These are phyloP conservation scores for Dendrocopos noguchii DNA, from an alignment of 2,113 vertebrate genomes.

Conservation along the genomic window DNA sequence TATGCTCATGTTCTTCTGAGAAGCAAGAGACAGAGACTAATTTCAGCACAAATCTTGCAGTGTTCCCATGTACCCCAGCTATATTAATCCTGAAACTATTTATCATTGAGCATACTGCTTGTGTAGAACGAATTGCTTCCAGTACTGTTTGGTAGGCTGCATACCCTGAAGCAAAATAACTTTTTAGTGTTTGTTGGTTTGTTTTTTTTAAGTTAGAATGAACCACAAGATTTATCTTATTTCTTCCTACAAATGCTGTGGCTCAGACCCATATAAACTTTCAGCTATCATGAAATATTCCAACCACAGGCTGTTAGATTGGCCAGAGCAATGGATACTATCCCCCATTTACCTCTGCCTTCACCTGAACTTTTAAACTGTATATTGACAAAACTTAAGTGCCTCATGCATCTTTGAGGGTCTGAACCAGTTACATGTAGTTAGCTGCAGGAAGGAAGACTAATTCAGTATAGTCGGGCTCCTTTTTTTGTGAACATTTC, in stretches of 20 bases:
- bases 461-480: neutral
- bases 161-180: neutral
- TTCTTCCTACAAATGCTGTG: neutral
- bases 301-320: neutral
- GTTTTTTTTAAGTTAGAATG: neutral
- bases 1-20: neutral
- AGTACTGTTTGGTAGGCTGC: neutral
- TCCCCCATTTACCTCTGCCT: neutral
- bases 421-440: neutral
- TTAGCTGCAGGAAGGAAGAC: neutral
- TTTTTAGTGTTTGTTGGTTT: neutral
- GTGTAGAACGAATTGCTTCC: neutral
- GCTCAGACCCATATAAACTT: neutral
- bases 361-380: neutral
- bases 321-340: neutral
- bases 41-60: neutral
- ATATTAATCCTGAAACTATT: constrained; percentile 23
- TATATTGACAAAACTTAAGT: neutral
- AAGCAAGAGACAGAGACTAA: neutral
- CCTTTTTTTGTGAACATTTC: neutral
- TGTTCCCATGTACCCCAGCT: neutral
- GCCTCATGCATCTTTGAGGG: neutral
- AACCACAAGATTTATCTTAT: neutral
- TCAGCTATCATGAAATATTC: neutral
- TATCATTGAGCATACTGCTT: neutral